phyloP scores from a whole-genome alignment of 2,888 invertebrate genomes.

The Eristalis intricaria region DNA sequence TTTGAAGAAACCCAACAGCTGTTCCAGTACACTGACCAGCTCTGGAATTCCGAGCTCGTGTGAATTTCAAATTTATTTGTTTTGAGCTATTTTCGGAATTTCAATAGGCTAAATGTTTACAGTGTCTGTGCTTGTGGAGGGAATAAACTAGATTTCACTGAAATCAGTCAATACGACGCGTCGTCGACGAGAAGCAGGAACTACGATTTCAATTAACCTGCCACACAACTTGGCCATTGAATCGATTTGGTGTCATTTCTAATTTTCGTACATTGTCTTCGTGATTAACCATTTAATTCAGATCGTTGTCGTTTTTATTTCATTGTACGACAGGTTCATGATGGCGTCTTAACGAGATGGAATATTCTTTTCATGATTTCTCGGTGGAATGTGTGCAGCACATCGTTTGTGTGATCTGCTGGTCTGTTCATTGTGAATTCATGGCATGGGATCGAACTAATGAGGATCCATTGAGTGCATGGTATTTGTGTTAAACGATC shows the following conservation, averaged over 20 bases:
- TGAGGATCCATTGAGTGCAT: background rate
- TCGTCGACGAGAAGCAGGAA: background rate
- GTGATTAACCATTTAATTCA: background rate
- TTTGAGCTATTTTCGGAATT: background rate
- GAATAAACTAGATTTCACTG: background rate
- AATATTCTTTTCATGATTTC: background rate
- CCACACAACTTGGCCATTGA: too few relatives aligned
- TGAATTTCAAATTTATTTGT: conserved; percentile 5
- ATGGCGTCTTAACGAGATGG: background rate
- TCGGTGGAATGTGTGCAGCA: background rate
- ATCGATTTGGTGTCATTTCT: background rate
- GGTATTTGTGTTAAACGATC: background rate
- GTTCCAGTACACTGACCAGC: background rate
- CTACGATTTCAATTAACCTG: too few relatives aligned
- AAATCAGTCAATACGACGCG: background rate
- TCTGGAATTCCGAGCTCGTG: background rate
- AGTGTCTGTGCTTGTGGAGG: background rate
- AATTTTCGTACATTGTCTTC: background rate
- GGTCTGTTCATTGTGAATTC: background rate
- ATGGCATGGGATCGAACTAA: background rate
- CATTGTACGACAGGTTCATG: background rate
- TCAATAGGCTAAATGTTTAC: background rate
- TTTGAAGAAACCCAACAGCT: background rate
- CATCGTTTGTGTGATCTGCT: background rate
- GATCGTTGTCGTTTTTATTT: background rate